Base-by-base conservation (phyloP, 2,113 vertebrate species). In the Melanotaenia duboulayi region DNA sequence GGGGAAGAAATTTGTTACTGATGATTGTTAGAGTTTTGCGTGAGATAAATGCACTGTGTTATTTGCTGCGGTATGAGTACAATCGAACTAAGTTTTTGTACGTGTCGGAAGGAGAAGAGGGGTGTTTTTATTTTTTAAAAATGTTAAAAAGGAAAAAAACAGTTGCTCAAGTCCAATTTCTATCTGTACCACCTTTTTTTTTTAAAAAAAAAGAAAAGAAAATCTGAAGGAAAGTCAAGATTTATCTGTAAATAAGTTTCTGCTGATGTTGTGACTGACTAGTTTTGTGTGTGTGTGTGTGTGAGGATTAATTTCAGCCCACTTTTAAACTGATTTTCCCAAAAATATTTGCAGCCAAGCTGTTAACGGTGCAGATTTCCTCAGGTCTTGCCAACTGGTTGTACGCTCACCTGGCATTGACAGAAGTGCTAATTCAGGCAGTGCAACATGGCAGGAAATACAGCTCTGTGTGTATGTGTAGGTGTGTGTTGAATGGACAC, bases 31-130 rank as follows among this genome's bases (percentile, higher is more conserved):
- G 70, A 84, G 82, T 48, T 71, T 75, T 57, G 75, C 52, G 54
- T 2, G 57, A 25, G 68, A 74, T 76, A 73, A 87, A 86, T 82
- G 82, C 90, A 87, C 88, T 90, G 87, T 87, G 80, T 88, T 78
- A 65, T 62, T 85, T 87, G 73, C 68, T 87, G 82, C 82, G 76
- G 78, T 72, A 71, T 65, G 78, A 91, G 84, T 87, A 89, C 89
- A 90, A 90, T 91, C 85, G 24, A 89, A 78, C 19, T 66, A 77
- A 8, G 70, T 71, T 87, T 90, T 82, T 87, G 65, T 87, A 75
- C 52, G 65, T 72, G 60, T 79, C 35, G 23, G 76, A 78, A 70
- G 65, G 63, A 77, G 55, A 62, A 68, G 46, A 54, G 40, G 22
- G 16, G 35, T n/a, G 42, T 55, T 51, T 83, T 85, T 83, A 67